Evolutionary conservation across 2,888 invertebrate species (phyloP), one percentile per base, ranked within the genome.

Genomic region (Dendrolimus pini): DNA sequence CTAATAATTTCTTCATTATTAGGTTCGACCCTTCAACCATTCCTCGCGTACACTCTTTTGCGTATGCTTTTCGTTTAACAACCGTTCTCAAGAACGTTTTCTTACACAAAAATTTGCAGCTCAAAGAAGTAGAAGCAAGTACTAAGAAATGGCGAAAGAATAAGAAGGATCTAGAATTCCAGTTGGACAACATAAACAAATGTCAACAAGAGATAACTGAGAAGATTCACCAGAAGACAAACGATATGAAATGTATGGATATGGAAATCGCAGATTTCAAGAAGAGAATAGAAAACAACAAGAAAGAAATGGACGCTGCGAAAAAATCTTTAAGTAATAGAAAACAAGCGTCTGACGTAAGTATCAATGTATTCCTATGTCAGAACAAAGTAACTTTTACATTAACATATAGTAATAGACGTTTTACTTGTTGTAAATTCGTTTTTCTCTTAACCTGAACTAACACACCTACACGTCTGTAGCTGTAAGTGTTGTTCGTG

Each of bases 71-170:
- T 30, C 30, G 30, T 30, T 3, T 30, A 30, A 3, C 30, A 30
- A 30, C 30, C 0, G 30, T 6, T 30, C 30, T 6, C 30, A 30
- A 30, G 30, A 30, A 30, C 30, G 30, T 30, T 30, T 18, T 30
- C 6, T 30, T 30, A 30, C 30, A 30, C 30, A 30, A 30, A 30
- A 30, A 14, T 30, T 72, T 74, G 47, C 57, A 89, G 89, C 61
- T 85, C 8, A 77, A 72, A 62, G 77, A 80, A 62, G 68, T 80
- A 52, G 88, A 89, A 60, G 55, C 58, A 14, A 84, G 78, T 62
- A 65, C 67, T 42, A 63, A 59, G 7, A 87, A 84, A 69, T 89
- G 88, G 88, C 80, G 83, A 0, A 82, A 79, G 64, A 82, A 77
- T 58, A 82, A 78, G 57, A 83, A 81, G 65, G 85, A 88, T 47